Base-by-base conservation (phyloP, 2,113 vertebrate genomes). In the Recurvirostra avosetta region DNA sequence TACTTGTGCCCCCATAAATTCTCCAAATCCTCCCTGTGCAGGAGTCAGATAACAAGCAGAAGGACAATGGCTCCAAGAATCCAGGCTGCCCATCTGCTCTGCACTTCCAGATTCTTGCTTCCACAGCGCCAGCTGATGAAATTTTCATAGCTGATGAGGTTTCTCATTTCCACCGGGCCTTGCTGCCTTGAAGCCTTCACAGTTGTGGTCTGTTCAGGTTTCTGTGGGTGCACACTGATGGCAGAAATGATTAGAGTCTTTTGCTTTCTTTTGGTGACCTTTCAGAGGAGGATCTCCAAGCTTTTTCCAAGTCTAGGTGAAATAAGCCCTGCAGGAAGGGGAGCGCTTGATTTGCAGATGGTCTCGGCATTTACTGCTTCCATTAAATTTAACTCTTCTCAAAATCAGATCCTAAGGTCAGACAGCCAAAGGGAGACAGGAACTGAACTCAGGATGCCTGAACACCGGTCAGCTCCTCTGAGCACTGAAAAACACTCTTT, bases 81-180 rank as follows among this genome's bases (percentile, higher is more conserved):
- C 95, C 97, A 97, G 97, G 98, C 98, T 98, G 97, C 94, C 98
- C 98, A 98, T 98, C 98, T 98, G 98, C 95, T 98, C 87, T 83
- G 25, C 53, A 96, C 96, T 98, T 98, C 97, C 96, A 95, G 96
- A 97, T 97, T 97, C 96, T 96, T 95, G 91, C 97, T 95, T 96
- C 97, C 94, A 75, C 66, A 96, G 93, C 90, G 27, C 96, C 87
- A 97, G 96, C 96, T 98, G 98, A 98, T 98, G 96, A 98, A 98
- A 98, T 97, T 98, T 98, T 98, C 97, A 98, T 98, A 96, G 97
- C 95, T 67, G 94, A 91, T 95, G 94, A 90, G 96, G 97, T 97
- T 97, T 98, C 97, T 91, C 96, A 7, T 98, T 98, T 98, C 97
- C 88, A 92, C 55, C 0, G 1, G 94, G 71, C 88, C 94, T 93